phyloP scores from a whole-genome alignment of 2,113 vertebrate genomes.

The Anas platyrhynchos region DNA sequence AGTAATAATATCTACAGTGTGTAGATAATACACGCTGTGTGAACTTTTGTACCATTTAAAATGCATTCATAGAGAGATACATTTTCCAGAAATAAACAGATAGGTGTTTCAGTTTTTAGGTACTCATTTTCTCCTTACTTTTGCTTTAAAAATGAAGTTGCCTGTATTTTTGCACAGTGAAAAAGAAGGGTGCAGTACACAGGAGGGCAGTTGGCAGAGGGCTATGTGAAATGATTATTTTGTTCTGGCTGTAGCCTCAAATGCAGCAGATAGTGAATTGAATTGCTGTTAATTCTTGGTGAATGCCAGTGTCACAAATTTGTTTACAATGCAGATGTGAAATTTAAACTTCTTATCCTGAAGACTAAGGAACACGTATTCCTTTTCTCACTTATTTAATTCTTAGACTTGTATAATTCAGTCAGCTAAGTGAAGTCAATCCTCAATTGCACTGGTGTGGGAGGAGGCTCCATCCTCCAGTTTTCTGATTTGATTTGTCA shows the following conservation, averaged over 20 bases:
- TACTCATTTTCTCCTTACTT: not conserved
- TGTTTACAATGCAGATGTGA: not conserved
- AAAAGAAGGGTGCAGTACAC: not conserved
- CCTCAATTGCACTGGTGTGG: not conserved
- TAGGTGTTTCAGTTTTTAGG: not conserved
- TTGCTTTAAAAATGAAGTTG: conserved; percentile 15
- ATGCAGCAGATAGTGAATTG: not conserved
- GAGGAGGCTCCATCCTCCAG: not conserved
- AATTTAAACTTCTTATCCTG: not conserved
- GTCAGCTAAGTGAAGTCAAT: not conserved
- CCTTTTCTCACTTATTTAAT: not conserved
- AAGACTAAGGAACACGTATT: not conserved
- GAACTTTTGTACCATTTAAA: conserved; percentile 7
- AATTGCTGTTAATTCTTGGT: not conserved
- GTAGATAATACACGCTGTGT: not conserved
- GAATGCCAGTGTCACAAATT: not conserved
- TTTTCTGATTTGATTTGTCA: conserved; percentile 42
- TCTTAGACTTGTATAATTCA: not conserved
- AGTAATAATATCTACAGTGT: not conserved
- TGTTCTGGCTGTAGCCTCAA: not conserved
- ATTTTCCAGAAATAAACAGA: not conserved
- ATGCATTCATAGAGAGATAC: not conserved
- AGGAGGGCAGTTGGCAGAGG: not conserved
- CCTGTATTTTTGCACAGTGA: not conserved
- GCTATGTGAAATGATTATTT: not conserved